These are phyloP conservation scores for Clivina fossor DNA, from an alignment of 2,888 invertebrate species.

Conservation along the genomic window DNA sequence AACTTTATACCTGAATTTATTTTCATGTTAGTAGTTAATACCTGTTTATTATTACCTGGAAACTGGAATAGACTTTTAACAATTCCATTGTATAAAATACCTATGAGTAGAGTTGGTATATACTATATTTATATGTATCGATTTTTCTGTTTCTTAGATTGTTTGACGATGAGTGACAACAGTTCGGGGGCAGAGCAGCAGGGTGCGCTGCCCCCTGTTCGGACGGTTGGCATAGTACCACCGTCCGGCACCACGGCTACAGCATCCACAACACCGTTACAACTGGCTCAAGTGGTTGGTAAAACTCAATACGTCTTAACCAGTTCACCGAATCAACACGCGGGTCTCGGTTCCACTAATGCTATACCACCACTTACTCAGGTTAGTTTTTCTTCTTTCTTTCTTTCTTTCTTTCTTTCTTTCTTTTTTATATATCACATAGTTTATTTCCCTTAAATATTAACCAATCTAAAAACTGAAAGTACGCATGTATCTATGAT, in stretches of 20 bases:
- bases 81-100: too few species aligned
- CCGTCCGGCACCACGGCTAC: slow-evolving; percentile 45
- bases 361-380: slow-evolving; percentile 57
- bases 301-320: slow-evolving; percentile 51
- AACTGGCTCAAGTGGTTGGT: slow-evolving; percentile 51
- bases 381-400: slow-evolving; percentile 50
- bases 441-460: too few species aligned
- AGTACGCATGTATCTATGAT: too few species aligned
- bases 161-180: slow-evolving; percentile 54
- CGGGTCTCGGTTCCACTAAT: slow-evolving; percentile 18
- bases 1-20: too few species aligned
- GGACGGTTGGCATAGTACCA: slow-evolving; percentile 36
- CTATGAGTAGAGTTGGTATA: too few species aligned
- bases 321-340: slow-evolving; percentile 33
- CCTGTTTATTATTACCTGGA: too few species aligned
- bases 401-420: background rate
- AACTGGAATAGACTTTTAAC: too few species aligned
- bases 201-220: slow-evolving; percentile 52
- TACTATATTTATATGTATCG: too few species aligned
- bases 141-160: slow-evolving; percentile 35
- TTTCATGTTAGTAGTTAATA: too few species aligned
- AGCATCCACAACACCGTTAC: slow-evolving; percentile 50
- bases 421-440: too few species aligned
- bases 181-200: slow-evolving; percentile 55
- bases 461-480: too few species aligned